Evolutionary conservation across 2,797 vertebrate genomes (phyloP).

Genomic region (Miichthys miiuy): DNA sequence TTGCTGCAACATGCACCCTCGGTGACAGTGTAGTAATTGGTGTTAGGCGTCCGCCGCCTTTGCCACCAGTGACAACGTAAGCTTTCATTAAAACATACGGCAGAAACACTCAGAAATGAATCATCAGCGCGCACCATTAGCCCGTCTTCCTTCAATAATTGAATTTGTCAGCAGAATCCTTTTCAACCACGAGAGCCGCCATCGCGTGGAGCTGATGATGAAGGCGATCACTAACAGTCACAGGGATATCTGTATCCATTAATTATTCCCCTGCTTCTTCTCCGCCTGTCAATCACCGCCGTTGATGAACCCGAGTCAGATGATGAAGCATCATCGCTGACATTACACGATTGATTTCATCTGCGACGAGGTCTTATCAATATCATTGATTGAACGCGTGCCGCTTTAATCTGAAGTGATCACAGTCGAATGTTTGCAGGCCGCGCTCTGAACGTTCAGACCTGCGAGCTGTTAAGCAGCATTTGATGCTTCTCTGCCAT

Average conservation of each 20-base stretch:
- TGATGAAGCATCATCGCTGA: slow-evolving; percentile 50
- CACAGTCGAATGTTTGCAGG: slow-evolving; percentile 25
- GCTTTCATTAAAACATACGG: slow-evolving; percentile 91
- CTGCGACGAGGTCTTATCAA: slow-evolving; percentile 62
- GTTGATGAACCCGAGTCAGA: slow-evolving; percentile 61
- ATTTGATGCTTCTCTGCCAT: slow-evolving; percentile 41
- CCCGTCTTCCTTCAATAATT: slow-evolving; percentile 95
- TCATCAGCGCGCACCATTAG: slow-evolving; percentile 96
- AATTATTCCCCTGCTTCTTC: slow-evolving; percentile 43
- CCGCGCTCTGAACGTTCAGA: slow-evolving; percentile 27
- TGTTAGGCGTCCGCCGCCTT: slow-evolving; percentile 54
- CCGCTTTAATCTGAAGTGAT: slow-evolving; percentile 57
- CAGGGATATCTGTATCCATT: slow-evolving; percentile 42
- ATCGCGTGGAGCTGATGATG: slow-evolving; percentile 91
- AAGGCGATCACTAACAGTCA: slow-evolving; percentile 77
- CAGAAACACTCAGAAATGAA: slow-evolving; percentile 95
- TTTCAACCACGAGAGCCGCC: slow-evolving; percentile 92
- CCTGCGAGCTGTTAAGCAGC: slow-evolving; percentile 48
- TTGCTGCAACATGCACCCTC: slow-evolving; percentile 50
- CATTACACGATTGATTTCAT: slow-evolving; percentile 62
- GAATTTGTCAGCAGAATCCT: slow-evolving; percentile 97
- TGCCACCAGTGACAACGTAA: slow-evolving; percentile 88
- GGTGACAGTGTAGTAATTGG: slow-evolving; percentile 71
- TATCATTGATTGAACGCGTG: slow-evolving; percentile 64
- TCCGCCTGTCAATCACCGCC: slow-evolving; percentile 69